Percentiles rank a stretch among this genome's conserved stretches.
Conservation (phyloP, 2,113 vertebrate genomes). For the Syngnathoides biaculeatus region DNA sequence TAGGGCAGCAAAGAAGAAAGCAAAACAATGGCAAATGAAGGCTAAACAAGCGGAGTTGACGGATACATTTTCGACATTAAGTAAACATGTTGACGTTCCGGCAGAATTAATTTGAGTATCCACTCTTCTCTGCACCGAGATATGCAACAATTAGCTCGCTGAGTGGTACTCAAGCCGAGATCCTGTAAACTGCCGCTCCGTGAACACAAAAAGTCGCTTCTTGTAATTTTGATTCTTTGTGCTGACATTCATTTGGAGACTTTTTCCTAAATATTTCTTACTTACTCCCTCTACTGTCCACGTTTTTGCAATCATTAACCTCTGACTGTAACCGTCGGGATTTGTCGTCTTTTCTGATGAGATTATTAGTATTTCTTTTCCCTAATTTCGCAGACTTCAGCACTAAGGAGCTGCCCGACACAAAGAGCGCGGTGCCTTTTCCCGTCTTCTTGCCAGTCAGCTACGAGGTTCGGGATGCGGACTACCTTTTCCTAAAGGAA, state of each 20-base stretch:
- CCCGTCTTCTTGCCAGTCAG: constrained; percentile 84
- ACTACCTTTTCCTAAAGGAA: constrained; percentile 86
- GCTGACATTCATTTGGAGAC: neutral
- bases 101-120: neutral
- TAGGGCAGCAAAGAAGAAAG: constrained; percentile 12
- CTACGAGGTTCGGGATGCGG: constrained; percentile 80
- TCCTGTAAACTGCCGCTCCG: neutral
- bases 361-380: neutral
- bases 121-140: neutral
- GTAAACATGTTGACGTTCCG: neutral
- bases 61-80: neutral
- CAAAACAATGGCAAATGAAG: neutral
- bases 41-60: neutral
- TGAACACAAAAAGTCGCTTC: neutral
- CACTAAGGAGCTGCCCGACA: constrained; percentile 78
- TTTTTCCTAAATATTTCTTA: neutral
- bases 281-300: neutral
- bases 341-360: no score
- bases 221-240: neutral
- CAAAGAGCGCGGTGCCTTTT: constrained; percentile 76
- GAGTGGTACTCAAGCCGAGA: neutral
- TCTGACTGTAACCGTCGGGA: no score
- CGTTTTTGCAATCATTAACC: no score
- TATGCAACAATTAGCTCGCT: neutral
- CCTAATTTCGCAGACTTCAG: constrained; percentile 73